These are phyloP conservation scores for Anhinga anhinga DNA, from an alignment of 2,113 vertebrate genomes.

Conservation along the genomic window DNA sequence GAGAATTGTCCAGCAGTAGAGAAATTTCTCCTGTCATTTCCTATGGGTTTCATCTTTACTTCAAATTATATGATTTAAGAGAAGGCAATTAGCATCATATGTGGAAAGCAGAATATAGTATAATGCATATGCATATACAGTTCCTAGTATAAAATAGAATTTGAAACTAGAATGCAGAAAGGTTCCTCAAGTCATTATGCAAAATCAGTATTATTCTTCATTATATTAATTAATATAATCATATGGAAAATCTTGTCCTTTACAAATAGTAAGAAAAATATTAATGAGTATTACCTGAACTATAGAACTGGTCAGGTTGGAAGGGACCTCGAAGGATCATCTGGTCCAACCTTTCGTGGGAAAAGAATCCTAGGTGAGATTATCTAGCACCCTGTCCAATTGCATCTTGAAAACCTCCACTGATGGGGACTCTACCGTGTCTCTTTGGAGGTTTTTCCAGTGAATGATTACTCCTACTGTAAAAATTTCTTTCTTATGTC, in stretches of 20 bases:
- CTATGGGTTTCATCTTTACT: neutral
- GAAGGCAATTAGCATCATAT: neutral
- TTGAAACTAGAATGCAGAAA: neutral
- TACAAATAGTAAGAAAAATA: neutral
- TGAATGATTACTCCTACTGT: neutral
- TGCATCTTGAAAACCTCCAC: too few species aligned
- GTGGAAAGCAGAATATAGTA: neutral
- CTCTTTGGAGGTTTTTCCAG: neutral
- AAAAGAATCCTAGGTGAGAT: neutral
- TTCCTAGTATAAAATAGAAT: neutral
- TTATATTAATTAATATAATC: neutral
- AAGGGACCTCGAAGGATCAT: neutral
- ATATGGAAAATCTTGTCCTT: neutral
- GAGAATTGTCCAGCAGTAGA: neutral
- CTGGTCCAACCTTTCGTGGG: neutral
- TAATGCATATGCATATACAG: neutral
- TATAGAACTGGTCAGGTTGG: neutral
- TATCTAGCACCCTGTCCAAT: too few species aligned
- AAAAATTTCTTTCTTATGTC: neutral
- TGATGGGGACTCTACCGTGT: too few species aligned
- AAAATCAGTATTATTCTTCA: neutral
- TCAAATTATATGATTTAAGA: neutral
- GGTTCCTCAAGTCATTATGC: neutral
- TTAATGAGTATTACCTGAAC: neutral
- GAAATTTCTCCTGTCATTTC: neutral